Base-by-base conservation (phyloP, 2,797 vertebrate genomes). In the Dipus sagitta region DNA sequence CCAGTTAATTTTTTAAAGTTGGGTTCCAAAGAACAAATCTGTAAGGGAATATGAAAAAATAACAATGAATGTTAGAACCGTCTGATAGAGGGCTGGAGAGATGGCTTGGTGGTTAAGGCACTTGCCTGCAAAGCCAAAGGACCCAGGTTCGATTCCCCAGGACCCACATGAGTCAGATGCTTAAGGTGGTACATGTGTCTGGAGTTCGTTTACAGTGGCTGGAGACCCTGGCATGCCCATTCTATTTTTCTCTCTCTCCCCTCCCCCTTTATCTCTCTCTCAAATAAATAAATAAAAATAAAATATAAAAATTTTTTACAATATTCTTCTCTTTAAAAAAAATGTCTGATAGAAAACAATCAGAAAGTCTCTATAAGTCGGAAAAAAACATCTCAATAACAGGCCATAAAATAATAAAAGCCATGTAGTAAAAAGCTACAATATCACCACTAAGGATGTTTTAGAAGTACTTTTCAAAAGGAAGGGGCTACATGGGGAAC, bases 1-100 rank as follows among this genome's bases (percentile, higher is more conserved):
- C 14, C 74, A 83, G 32, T 17, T 80, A 68, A 88, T 62, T 92
- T 96, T 88, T 76, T 88, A 88, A 88, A 88, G 1, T 60, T 67
- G 15, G n/a, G 47, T 68, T 74, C 42, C 4, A 65, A 86, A 93
- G n/a, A 83, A n/a, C 6, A 95, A 81, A 86, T 58, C 32, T 71
- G 15, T 75, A 58, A 38, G 86, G 67, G 30, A 88, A 90, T 30
- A 79, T 38, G 12, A 2, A 38, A 65, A 64, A 62, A 64, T 7
- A 70, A 86, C 18, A 88, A 52, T 65, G 74, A 94, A 88, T 12
- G 47, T 93, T 54, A 74, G 95, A 79, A 85, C 77, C 65, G 1
- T 47, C 47, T 47, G 47, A 47, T 10, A 11, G 47, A 47, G 47
- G 8, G 47, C 47, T 47, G 47, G 47, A 47, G 47, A 47, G 5